A percentile compares a stretch with the other conserved stretches of the same genome.
Evolutionary conservation across 2,113 vertebrate species (phyloP).

Genomic region (Naja naja): DNA sequence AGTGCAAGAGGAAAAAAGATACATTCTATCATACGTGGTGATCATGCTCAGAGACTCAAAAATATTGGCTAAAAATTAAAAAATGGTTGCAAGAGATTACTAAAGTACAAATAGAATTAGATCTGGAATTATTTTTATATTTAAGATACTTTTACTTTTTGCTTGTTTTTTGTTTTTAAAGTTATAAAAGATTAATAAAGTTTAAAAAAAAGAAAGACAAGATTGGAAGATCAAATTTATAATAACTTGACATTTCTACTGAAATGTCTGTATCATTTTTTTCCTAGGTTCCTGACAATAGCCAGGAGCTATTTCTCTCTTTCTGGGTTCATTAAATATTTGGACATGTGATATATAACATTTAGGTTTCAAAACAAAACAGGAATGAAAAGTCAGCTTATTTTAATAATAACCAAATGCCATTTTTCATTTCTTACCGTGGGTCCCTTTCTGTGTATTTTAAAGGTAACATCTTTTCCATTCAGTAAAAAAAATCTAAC

Average conservation of each 20-base stretch:
- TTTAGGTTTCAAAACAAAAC: constrained; percentile 26
- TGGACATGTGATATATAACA: neutral
- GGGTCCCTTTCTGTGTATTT: constrained; percentile 21
- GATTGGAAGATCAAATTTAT: neutral
- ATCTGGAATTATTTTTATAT: too few species aligned
- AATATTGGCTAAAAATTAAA: too few species aligned
- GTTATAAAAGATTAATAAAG: too few species aligned
- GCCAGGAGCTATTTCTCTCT: constrained; percentile 1
- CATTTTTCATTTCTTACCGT: constrained; percentile 23
- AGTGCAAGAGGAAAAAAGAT: too few species aligned
- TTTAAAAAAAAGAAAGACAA: too few species aligned
- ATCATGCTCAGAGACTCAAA: too few species aligned
- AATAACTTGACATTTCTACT: neutral
- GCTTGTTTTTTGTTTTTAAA: too few species aligned
- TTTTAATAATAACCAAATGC: constrained; percentile 4
- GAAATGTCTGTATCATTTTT: neutral
- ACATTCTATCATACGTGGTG: too few species aligned
- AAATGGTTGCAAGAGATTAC: too few species aligned
- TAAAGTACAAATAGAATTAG: too few species aligned
- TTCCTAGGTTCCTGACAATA: neutral
- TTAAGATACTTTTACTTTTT: too few species aligned
- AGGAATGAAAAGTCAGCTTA: constrained; percentile 1
- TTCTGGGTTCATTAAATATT: neutral
- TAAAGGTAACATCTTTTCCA: constrained; percentile 30
- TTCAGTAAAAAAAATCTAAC: constrained; percentile 43